Conservation (phyloP, 2,797 vertebrate genomes). For the Chrosomus eos region DNA sequence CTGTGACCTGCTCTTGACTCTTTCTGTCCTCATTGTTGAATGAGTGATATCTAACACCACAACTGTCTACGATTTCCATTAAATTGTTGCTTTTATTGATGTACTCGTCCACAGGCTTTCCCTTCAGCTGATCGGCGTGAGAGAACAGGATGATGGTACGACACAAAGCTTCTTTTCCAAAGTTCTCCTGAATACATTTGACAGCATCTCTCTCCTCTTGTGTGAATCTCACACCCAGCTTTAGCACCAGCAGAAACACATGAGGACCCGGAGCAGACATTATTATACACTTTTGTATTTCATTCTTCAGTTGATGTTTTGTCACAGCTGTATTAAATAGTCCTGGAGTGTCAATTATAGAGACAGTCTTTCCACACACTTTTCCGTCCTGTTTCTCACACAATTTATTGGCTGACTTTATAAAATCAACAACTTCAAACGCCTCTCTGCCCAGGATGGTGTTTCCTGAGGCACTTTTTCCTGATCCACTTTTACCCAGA, state of each 20-base stretch:
- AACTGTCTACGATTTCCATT: too few species aligned
- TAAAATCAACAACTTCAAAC: background rate
- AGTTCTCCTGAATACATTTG: slow-evolving; percentile 22
- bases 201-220: background rate
- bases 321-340: background rate
- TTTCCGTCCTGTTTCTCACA: background rate
- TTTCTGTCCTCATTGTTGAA: too few species aligned
- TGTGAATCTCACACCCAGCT: slow-evolving; percentile 11
- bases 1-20: too few species aligned
- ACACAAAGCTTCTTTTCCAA: background rate
- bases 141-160: slow-evolving; percentile 35
- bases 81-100: too few species aligned
- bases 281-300: background rate
- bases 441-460: slow-evolving; percentile 6
- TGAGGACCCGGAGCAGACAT: background rate
- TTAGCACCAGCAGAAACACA: slow-evolving; percentile 35
- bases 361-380: background rate
- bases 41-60: too few species aligned
- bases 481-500: slow-evolving; percentile 38
- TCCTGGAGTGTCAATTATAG: slow-evolving; percentile 42
- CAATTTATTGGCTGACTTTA: background rate
- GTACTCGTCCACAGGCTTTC: background rate
- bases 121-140: slow-evolving; percentile 12
- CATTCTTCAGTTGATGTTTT: background rate
- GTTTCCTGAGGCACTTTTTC: slow-evolving; percentile 41